Evolutionary conservation across 2,113 vertebrate species (phyloP).

Genomic region (Dicrurus megarhynchus): DNA sequence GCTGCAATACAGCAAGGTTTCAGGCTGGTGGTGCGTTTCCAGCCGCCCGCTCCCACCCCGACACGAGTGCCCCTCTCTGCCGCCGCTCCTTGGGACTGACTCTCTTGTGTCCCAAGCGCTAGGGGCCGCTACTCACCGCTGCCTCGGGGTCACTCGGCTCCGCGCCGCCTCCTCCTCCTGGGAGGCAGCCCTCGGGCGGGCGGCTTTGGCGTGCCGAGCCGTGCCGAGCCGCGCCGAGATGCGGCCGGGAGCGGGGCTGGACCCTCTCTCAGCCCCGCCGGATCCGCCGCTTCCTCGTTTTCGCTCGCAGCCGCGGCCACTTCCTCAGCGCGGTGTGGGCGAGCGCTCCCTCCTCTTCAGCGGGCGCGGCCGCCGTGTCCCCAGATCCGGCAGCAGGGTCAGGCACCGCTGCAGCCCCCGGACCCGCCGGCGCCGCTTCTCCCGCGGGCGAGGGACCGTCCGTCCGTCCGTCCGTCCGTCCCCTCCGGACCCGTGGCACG

Average conservation of each 20-base stretch:
- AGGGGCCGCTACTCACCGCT: not conserved
- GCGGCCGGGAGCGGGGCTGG: not conserved
- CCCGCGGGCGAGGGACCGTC: rapidly evolving
- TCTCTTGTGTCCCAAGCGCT: rapidly evolving
- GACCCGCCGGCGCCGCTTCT: no score
- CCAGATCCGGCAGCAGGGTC: not conserved
- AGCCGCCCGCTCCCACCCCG: no score
- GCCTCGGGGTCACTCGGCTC: not conserved
- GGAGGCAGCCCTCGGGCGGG: not conserved
- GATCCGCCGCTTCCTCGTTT: conserved; percentile 27
- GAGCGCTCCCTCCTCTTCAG: not conserved
- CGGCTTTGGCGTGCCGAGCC: not conserved
- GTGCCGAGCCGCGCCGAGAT: rapidly evolving
- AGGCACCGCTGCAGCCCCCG: not conserved
- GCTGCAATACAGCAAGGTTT: rapidly evolving
- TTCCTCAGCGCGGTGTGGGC: conserved; percentile 8
- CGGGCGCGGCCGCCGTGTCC: not conserved
- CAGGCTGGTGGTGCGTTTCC: not conserved
- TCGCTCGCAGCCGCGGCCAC: not conserved
- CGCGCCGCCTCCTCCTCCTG: not conserved
- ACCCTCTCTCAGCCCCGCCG: not conserved
- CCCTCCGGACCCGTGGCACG: rapidly evolving
- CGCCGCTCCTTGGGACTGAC: rapidly evolving
- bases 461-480: no score
- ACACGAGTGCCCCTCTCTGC: rapidly evolving